Percentiles rank a stretch among this genome's conserved stretches.
phyloP scores from a whole-genome alignment of 1,140 invertebrate species.

The Zophobas atratus region DNA sequence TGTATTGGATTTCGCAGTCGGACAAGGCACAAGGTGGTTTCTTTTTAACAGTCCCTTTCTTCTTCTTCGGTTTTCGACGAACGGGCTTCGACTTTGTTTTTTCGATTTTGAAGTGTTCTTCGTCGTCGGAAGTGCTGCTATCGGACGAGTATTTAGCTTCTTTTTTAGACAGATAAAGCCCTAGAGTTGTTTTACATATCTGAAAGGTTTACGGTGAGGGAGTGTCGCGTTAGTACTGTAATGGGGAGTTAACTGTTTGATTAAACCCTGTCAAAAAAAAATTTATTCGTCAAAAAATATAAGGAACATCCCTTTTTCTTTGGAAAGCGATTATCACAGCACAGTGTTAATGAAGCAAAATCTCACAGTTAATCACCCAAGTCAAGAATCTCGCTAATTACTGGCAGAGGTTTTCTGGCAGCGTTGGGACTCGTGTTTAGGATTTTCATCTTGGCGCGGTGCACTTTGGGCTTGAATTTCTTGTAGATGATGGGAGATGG shows the following conservation, averaged over 20 bases:
- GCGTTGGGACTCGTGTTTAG: conserved; percentile 52
- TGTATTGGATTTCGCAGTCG: conserved; percentile 25
- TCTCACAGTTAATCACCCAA: conserved; percentile 32
- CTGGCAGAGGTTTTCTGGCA: conserved; percentile 61
- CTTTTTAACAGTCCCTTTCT: conserved; percentile 52
- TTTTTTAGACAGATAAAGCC: conserved; percentile 59
- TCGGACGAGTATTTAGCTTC: conserved; percentile 57
- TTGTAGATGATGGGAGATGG: conserved; percentile 69
- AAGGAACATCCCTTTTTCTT: neutral
- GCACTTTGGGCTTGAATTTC: conserved; percentile 57
- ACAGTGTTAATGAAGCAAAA: conserved; percentile 25
- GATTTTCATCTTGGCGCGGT: conserved; percentile 26
- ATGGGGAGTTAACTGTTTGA: conserved; percentile 28
- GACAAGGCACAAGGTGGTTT: conserved; percentile 39
- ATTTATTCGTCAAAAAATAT: conserved; percentile 17
- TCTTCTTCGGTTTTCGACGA: conserved; percentile 52
- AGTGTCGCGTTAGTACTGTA: no score
- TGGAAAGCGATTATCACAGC: conserved; percentile 1
- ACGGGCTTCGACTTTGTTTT: conserved; percentile 51
- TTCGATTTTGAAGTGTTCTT: conserved; percentile 52
- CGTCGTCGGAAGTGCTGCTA: conserved; percentile 47
- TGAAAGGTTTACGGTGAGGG: conserved; percentile 50
- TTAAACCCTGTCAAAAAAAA: neutral
- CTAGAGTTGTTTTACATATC: conserved; percentile 64
- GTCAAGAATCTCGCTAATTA: conserved; percentile 49